phyloP scores from a whole-genome alignment of 2,888 invertebrate species.

The Drosophila conformis region DNA sequence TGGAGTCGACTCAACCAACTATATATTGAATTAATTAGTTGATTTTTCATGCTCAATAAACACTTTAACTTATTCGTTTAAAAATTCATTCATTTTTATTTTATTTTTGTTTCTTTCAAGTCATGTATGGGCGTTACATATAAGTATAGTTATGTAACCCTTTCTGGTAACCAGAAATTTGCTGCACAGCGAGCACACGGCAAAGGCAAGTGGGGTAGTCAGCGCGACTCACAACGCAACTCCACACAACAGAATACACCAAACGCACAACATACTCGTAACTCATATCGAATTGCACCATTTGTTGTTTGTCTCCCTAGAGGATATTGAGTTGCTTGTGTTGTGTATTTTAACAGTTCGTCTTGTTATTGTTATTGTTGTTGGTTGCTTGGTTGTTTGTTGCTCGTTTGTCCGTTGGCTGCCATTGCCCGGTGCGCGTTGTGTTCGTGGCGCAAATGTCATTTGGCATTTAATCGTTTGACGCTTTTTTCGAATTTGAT shows the following conservation, averaged over 20 bases:
- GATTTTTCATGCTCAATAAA: slow-evolving; percentile 49
- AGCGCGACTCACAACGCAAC: slow-evolving; percentile 46
- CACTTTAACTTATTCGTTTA: slow-evolving; percentile 47
- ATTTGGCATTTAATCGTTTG: slow-evolving; percentile 68
- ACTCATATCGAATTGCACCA: slow-evolving; percentile 76
- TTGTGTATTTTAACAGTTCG: slow-evolving; percentile 25
- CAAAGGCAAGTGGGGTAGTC: slow-evolving; percentile 58
- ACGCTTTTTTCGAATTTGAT: slow-evolving; percentile 76
- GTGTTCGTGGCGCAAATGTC: slow-evolving; percentile 40
- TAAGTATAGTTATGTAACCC: slow-evolving; percentile 53
- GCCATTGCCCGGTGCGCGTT: slow-evolving; percentile 58
- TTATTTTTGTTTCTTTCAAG: slow-evolving; percentile 48
- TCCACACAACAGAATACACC: slow-evolving; percentile 31
- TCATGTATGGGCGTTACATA: slow-evolving; percentile 41
- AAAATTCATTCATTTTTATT: slow-evolving; percentile 55
- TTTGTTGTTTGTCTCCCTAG: slow-evolving; percentile 71
- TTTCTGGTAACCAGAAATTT: slow-evolving; percentile 58
- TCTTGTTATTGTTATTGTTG: slow-evolving; percentile 28
- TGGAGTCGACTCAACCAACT: slow-evolving; percentile 22
- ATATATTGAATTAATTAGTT: slow-evolving; percentile 77
- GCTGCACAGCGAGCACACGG: slow-evolving; percentile 47
- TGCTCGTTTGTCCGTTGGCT: slow-evolving; percentile 44
- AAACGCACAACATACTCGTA: slow-evolving; percentile 47
- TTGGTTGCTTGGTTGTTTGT: slow-evolving; percentile 19
- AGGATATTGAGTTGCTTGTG: slow-evolving; percentile 55